phyloP scores from a whole-genome alignment of 2,797 vertebrate species.

The Girardinus metallicus region DNA sequence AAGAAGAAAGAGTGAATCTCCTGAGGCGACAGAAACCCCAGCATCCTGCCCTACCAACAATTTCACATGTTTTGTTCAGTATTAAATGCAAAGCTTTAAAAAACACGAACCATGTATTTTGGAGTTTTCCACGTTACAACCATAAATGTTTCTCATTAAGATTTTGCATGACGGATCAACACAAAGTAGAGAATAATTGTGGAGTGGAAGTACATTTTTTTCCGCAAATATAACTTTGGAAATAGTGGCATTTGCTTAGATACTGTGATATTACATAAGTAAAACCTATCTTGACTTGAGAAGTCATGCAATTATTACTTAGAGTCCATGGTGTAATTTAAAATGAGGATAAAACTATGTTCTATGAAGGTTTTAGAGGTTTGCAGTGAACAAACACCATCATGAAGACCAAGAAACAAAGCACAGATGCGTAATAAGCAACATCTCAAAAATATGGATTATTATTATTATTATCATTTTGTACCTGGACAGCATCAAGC shows the following conservation, averaged over 20 bases:
- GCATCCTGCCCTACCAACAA: not conserved
- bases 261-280: not conserved
- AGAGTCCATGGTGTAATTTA: not conserved
- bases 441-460: not conserved
- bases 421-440: not conserved
- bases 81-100: not conserved
- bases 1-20: constrained; percentile 22
- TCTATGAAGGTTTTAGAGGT: not conserved
- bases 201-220: not conserved
- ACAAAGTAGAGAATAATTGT: not conserved
- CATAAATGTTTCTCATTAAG: not conserved
- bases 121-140: not conserved
- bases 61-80: not conserved
- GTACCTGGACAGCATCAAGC: constrained; percentile 91
- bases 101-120: not conserved
- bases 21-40: not conserved
- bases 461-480: not conserved
- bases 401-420: not conserved
- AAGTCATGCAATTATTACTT: not conserved
- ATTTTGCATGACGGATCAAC: not conserved
- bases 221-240: not conserved
- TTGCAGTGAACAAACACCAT: not conserved
- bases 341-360: not conserved
- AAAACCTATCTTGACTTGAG: not conserved
- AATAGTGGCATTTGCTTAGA: not conserved